Percentiles rank a stretch among this genome's conserved stretches.
These are phyloP conservation scores for Tarsius wallacei DNA, from an alignment of 2,797 vertebrate genomes.

Conservation along the genomic window DNA sequence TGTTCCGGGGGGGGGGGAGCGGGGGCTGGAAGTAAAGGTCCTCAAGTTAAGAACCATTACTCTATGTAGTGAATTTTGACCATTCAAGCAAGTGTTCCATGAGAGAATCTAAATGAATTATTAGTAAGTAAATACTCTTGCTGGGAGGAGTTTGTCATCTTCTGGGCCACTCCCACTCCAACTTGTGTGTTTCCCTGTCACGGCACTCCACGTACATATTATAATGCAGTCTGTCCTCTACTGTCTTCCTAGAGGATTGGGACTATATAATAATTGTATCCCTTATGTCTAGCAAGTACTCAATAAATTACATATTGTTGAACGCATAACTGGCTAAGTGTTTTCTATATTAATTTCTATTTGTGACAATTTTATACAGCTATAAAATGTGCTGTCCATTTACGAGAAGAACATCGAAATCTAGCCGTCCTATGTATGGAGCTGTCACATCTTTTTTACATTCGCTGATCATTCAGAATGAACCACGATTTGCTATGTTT, in stretches of 20 bases:
- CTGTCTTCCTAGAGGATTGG: not conserved
- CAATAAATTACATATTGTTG: conserved; percentile 14
- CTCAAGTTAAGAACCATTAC: not conserved
- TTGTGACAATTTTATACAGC: conserved; percentile 90
- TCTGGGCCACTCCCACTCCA: not conserved
- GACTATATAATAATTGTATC: not conserved
- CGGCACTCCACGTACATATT: not conserved
- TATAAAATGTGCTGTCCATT: conserved; percentile 95
- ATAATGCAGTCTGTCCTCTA: not conserved
- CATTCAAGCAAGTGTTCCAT: not conserved
- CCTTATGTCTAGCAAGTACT: not conserved
- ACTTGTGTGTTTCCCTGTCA: not conserved
- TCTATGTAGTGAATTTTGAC: conserved; percentile 2
- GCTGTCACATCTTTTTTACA: conserved; percentile 95
- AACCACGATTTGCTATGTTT: conserved; percentile 97
- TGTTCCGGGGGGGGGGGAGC: not conserved
- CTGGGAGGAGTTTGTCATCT: not conserved
- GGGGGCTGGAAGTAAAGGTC: not conserved
- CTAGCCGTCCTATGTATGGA: conserved; percentile 91
- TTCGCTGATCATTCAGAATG: conserved; percentile 93
- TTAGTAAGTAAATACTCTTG: not conserved
- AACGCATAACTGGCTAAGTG: conserved; percentile 43
- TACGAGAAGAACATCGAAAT: conserved; percentile 92
- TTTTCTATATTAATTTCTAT: conserved; percentile 83
- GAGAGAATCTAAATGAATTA: conserved; percentile 34